Percentiles rank a stretch among this genome's conserved stretches.
Conservation (phyloP, 1,140 invertebrate genomes). For the Caenorhabditis briggsae region DNA sequence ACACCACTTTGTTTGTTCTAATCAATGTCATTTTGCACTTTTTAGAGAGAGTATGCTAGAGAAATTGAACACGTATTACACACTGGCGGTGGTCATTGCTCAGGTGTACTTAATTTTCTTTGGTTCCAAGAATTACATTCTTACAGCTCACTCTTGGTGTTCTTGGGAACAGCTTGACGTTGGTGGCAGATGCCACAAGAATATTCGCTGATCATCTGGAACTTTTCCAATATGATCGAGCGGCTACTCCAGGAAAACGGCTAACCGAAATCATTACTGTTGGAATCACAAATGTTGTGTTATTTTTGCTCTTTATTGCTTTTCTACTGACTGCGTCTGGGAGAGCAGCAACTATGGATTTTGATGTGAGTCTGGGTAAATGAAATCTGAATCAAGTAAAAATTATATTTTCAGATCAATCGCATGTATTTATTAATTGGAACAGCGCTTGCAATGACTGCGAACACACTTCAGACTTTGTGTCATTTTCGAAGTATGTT, state of each 20-base stretch:
- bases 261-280: slow-evolving; percentile 28
- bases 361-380: slow-evolving; percentile 28
- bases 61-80: slow-evolving; percentile 44
- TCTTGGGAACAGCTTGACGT: slow-evolving; percentile 8
- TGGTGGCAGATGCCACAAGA: slow-evolving; percentile 15
- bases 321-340: neutral
- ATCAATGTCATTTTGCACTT: neutral
- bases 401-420: slow-evolving; percentile 34
- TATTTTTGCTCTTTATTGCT: neutral
- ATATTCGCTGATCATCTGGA: slow-evolving; percentile 36
- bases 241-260: slow-evolving; percentile 20
- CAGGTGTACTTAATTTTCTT: neutral
- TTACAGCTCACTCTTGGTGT: slow-evolving; percentile 24
- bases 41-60: slow-evolving; percentile 46
- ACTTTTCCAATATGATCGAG: slow-evolving; percentile 37
- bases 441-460: slow-evolving; percentile 14
- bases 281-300: slow-evolving; percentile 2
- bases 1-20: neutral
- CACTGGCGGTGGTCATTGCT: slow-evolving; percentile 20
- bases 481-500: slow-evolving; percentile 38
- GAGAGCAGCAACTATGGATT: slow-evolving; percentile 35
- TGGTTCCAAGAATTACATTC: neutral
- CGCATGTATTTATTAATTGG: slow-evolving; percentile 12
- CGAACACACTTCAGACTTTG: slow-evolving; percentile 30
- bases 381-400: too few relatives aligned